Percentiles rank a stretch among this genome's conserved stretches.
These are phyloP conservation scores for Laspeyria flexula DNA, from an alignment of 2,888 invertebrate genomes.

Conservation along the genomic window DNA sequence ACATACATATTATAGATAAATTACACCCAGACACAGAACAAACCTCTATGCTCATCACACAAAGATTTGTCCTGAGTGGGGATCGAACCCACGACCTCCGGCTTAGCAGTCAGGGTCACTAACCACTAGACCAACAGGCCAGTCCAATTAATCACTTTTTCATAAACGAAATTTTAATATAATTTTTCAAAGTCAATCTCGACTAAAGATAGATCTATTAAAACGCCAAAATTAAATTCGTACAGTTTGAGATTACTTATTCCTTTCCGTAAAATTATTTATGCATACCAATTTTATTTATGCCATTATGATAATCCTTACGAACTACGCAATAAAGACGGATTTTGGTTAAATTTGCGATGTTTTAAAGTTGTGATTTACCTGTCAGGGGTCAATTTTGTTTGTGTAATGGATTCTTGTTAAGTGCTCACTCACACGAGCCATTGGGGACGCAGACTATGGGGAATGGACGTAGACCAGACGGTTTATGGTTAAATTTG, in stretches of 20 bases:
- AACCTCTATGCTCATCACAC: no score
- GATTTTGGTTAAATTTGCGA: slow-evolving; percentile 32
- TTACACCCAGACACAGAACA: no score
- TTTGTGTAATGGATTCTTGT: slow-evolving; percentile 56
- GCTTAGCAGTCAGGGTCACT: no score
- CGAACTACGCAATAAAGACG: slow-evolving; percentile 19
- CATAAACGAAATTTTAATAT: slow-evolving; percentile 14
- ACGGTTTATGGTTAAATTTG: slow-evolving; percentile 11
- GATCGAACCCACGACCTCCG: no score
- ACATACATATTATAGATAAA: no score
- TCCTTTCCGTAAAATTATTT: slow-evolving; percentile 56
- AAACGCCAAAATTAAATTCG: slow-evolving; percentile 57
- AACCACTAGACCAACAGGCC: no score
- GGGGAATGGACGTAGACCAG: slow-evolving; percentile 12
- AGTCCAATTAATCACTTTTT: no score
- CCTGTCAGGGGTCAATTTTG: slow-evolving; percentile 56
- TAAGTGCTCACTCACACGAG: slow-evolving; percentile 43
- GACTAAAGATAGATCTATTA: slow-evolving; percentile 50
- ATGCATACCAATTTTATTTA: slow-evolving; percentile 33
- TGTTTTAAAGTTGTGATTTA: slow-evolving; percentile 31
- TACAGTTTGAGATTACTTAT: slow-evolving; percentile 64
- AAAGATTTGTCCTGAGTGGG: no score
- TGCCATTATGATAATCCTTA: slow-evolving; percentile 24
- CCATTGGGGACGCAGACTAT: slow-evolving; percentile 19
- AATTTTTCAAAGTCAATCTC: slow-evolving; percentile 39